Percentiles rank a stretch among this genome's conserved stretches.
Conservation (phyloP, 2,113 vertebrate species). For the Micronycteris hirsuta region DNA sequence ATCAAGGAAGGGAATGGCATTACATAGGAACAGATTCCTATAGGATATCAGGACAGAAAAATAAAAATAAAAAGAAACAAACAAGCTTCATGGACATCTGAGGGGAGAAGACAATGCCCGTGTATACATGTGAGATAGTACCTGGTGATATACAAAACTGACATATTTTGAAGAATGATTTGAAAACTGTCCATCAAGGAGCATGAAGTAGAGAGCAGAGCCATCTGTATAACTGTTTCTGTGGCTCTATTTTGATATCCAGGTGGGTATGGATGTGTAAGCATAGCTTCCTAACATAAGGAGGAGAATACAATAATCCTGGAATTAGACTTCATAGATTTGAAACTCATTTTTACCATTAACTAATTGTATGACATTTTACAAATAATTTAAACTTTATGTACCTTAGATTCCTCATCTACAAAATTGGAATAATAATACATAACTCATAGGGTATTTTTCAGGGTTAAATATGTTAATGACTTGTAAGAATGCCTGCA, state of each 20-base stretch:
- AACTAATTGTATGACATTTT: neutral
- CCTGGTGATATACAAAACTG: neutral
- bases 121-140: neutral
- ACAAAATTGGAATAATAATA: neutral
- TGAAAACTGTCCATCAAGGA: neutral
- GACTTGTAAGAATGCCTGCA: neutral
- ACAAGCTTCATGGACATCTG: neutral
- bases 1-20: neutral
- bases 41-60: neutral
- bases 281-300: neutral
- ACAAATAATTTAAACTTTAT: neutral
- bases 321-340: neutral
- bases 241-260: neutral
- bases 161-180: neutral
- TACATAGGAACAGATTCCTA: neutral
- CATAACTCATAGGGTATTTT: neutral
- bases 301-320: neutral
- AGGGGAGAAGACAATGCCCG: neutral
- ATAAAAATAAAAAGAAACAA: neutral
- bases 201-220: neutral
- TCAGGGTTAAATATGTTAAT: neutral
- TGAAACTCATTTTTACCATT: neutral
- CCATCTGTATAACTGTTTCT: neutral
- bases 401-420: neutral
- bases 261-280: neutral